Percentiles rank a stretch among this genome's conserved stretches.
Evolutionary conservation across 1,140 invertebrate species (phyloP).

Genomic region (Elysia chlorotica): DNA sequence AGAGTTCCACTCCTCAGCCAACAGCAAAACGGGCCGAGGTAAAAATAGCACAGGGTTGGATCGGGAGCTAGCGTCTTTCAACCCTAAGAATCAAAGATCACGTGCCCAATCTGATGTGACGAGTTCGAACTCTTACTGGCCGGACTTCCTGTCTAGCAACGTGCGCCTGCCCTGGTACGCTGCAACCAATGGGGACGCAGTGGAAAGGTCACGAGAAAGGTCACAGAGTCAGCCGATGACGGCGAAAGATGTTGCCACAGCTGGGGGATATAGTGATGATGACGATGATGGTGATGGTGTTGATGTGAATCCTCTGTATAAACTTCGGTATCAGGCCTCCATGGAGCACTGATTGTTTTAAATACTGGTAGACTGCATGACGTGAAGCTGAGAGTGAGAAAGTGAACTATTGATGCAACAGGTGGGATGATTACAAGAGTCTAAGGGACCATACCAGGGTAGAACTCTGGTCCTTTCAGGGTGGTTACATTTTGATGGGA

Average conservation of each 20-base stretch:
- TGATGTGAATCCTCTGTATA: conserved; percentile 4
- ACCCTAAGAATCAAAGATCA: background rate
- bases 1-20: too few species aligned
- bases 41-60: background rate
- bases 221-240: conserved; percentile 5
- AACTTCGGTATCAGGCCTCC: background rate
- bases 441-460: too few species aligned
- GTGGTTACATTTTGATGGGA: too few species aligned
- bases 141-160: background rate
- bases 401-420: too few species aligned
- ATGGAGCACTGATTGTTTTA: background rate
- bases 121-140: background rate
- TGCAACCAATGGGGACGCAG: background rate
- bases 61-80: background rate
- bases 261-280: too few species aligned
- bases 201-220: background rate
- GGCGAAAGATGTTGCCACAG: background rate
- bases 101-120: background rate
- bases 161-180: background rate
- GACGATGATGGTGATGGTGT: background rate
- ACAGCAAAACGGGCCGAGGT: background rate
- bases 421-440: too few species aligned
- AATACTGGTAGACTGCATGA: too few species aligned
- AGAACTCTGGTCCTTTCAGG: too few species aligned
- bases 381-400: too few species aligned